phyloP scores from a whole-genome alignment of 1,140 invertebrate genomes.

The Schlechtendalia chinensis region DNA sequence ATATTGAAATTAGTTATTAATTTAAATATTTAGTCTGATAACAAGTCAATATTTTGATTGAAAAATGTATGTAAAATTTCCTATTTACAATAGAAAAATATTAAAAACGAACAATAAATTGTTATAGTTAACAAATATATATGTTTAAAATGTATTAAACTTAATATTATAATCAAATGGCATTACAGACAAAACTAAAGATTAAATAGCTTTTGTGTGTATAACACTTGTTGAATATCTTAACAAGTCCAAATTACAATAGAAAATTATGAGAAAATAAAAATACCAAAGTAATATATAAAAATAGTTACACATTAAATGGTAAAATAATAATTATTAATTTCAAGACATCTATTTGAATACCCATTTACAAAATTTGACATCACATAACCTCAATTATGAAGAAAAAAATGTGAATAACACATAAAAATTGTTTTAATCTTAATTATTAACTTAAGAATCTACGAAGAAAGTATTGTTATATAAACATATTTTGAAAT shows the following conservation, averaged over 20 bases:
- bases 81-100: too few relatives aligned
- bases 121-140: too few relatives aligned
- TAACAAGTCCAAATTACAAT: neutral
- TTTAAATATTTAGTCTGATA: too few relatives aligned
- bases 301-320: neutral
- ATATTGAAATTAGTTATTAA: too few relatives aligned
- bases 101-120: too few relatives aligned
- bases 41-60: too few relatives aligned
- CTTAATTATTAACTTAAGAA: neutral
- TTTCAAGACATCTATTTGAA: neutral
- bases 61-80: too few relatives aligned
- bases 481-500: too few relatives aligned
- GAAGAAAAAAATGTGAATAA: neutral
- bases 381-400: conserved; percentile 20
- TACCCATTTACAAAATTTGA: neutral
- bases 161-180: neutral
- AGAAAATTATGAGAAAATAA: too few relatives aligned
- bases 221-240: neutral
- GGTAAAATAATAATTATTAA: neutral
- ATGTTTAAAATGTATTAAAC: too few relatives aligned
- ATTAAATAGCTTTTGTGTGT: neutral
- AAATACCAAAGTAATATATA: neutral
- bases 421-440: neutral
- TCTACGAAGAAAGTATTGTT: too few relatives aligned
- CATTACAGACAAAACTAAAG: neutral